Base-by-base conservation (phyloP, 2,797 vertebrate species). In the Rhabdophis nuchalis region DNA sequence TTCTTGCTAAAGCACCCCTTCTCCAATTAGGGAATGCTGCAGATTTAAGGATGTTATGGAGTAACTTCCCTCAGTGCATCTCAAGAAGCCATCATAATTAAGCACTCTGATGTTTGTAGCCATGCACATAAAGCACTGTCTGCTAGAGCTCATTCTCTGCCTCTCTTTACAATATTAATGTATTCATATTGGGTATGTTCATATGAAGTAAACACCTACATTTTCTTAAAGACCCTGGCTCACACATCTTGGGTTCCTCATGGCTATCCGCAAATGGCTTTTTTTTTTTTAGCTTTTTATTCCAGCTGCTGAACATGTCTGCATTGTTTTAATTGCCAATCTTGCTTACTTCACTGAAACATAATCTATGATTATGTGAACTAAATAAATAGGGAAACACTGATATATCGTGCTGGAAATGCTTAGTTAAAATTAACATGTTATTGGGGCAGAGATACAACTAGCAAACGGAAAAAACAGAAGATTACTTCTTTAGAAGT, bases 161-260 rank as follows among this genome's bases (percentile, higher is more conserved):
- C 60, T 85, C 46, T 27, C 89, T 91, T 87, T 77, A 72, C n/a
- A 8, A 12, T 72, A 20, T 4, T 20, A 68, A 36, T 87, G 46
- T 93, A 20, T 91, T 92, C 91, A 94, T n/a, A 89, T 87, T 68
- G 64, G 36, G 92, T 52, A 36, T 25, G 16, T 93, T 61, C 93
- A 91, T 82, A 58, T 14, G 52, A 58, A 89, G 4, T 14, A 89
- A 91, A 86, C 4, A 77, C 52, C 32, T 27, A 10, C 54, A 11
- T 86, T 90, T 20, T 3, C 82, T 93, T 87, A 64, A 82, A 85
- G 52, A 41, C 32, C 25, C 27, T 52, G 29, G 20, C 46, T 36
- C 68, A 68, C 3, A 57, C 27, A 50, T 23, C 12, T n/a, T 82
- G 41, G 58, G 12, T 57, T 25, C 60, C 14, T 72, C 61, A 77